phyloP scores from a whole-genome alignment of 2,797 vertebrate genomes.

The Hapalemur alaotrensis region DNA sequence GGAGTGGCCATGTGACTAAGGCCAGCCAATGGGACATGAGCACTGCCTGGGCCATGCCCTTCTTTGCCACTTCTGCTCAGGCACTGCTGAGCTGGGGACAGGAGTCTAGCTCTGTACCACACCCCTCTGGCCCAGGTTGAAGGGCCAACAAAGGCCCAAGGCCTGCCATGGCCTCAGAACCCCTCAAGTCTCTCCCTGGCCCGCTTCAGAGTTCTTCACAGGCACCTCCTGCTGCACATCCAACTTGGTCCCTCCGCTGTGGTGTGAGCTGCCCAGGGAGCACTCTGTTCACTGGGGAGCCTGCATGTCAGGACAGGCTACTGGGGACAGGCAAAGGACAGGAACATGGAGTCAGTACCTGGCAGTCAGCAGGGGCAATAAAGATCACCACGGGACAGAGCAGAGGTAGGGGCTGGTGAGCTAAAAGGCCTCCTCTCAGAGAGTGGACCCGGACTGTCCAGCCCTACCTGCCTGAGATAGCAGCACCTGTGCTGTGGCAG shows the following conservation, averaged over 20 bases:
- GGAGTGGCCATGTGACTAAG: neutral
- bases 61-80: neutral
- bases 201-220: neutral
- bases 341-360: neutral
- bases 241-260: neutral
- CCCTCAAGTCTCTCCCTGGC: too few relatives aligned
- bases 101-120: neutral
- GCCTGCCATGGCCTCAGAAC: rapidly evolving
- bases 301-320: neutral
- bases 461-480: rapidly evolving
- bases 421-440: neutral
- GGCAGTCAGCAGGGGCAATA: neutral
- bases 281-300: neutral
- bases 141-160: neutral
- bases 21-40: rapidly evolving
- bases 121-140: rapidly evolving
- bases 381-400: neutral
- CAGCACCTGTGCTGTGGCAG: neutral
- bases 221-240: neutral
- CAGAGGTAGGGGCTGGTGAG: neutral
- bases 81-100: neutral
- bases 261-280: neutral
- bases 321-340: neutral
- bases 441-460: neutral
- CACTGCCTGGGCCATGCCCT: neutral